Evolutionary conservation across 1,140 invertebrate species (phyloP), one percentile per base, ranked within the genome.

Genomic region (Zaprionus davidi): DNA sequence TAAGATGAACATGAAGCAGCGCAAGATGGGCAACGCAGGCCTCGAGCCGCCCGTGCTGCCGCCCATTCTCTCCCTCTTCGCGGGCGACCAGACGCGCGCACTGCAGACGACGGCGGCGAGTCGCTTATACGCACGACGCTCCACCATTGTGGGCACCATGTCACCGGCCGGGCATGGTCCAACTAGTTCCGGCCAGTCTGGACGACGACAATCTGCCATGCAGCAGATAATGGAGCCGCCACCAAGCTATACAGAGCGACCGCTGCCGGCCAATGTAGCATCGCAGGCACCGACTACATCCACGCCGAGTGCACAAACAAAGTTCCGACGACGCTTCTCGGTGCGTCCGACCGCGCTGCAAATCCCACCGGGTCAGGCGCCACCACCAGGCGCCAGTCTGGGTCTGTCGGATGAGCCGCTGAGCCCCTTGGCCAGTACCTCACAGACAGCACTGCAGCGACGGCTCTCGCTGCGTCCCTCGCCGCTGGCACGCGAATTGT

Each of bases 1-100:
- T 7, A 64, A 36, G 66, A 24, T 67, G 26, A 38, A 38, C n/a
- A 74, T 82, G 9, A 92, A 91, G 4, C 93, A 93, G 51, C 92
- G 94, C 11, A 95, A 95, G 86, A 57, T 94, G 65, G 94, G 95
- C n/a, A 94, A 93, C 2, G 94, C 94, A 4, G 93, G 92, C 11
- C 79, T 94, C n/a, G 93, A 94, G 3, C 93, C 94, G 38, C 81
- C 87, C 0, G 68, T 80, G 12, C 53, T 92, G 62, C 90, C 92
- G 31, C 78, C 87, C 2, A 79, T 92, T 1, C 64, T 92, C 0
- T 92, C 90, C 1, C 75, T 92, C 5, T 91, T 92, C 57, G 82
- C 82, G 4, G 80, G 79, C 3, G 86, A 92, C 26, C 78, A 86
- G 24, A 87, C 83, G 20, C 76, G 78, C 20, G 49, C 74, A 1